Evolutionary conservation across 2,888 invertebrate species (phyloP), one percentile per base, ranked within the genome.

Genomic region (Nephrotoma appendiculata): DNA sequence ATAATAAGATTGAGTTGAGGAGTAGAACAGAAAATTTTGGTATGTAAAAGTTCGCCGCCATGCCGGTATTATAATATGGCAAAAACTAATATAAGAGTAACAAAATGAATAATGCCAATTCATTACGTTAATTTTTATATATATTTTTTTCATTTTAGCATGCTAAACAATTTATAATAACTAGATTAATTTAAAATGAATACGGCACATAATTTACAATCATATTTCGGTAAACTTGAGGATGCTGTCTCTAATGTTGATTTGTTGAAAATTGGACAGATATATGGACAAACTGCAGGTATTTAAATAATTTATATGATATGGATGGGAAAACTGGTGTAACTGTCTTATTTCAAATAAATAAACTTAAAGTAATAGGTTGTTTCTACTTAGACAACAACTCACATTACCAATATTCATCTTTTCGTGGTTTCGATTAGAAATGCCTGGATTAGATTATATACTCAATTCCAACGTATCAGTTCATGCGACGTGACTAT

Each of bases 181-280:
- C 5, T 85, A 85, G 44, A 15, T 5, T 85, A 85, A 85, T 85
- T 15, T 86, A 87, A 88, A 86, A 89, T 89, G 89, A 89, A 89
- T 87, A 89, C 89, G 88, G 88, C 89, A 71, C 88, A 88, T 85
- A 89, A 89, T 87, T 88, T 89, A 86, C 89, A 89, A 86, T 88
- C 89, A 43, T 89, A 89, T 87, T 87, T 89, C 41, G 87, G 88
- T 83, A 89, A 89, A 88, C 88, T 89, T 86, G 89, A 89, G 71
- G 89, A 89, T 87, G 89, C 89, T 87, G 88, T 89, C 85, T 88
- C 88, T 87, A 88, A 89, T 86, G 89, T 89, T 45, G 89, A 89
- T 88, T 88, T 89, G 43, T 88, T 89, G 9, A 89, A 89, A 89
- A 88, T 89, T 86, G 89, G 89, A 31, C 89, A 89, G 86, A 88